Evolutionary conservation across 2,797 vertebrate genomes (phyloP), one percentile per base, ranked within the genome.

Genomic region (Hydrophis major): DNA sequence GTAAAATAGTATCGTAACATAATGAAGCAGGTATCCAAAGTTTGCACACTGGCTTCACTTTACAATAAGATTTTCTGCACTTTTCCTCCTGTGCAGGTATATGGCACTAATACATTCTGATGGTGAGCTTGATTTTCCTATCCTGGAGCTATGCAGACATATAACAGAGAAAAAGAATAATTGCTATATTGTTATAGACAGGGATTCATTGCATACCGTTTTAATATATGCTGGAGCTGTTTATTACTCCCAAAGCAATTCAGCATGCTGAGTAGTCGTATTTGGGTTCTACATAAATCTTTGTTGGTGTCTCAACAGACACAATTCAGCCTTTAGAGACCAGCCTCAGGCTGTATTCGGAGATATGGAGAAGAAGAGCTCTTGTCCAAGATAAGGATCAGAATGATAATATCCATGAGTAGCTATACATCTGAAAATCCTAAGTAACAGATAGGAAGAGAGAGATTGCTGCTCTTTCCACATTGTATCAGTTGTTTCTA

Each of bases 221-320:
- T 50, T 88, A 90, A 83, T 88, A 57, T 92, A 91, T 37, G 50
- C 86, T n/a, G 57, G 57, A 53, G n/a, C 50, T 50, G 57, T 90
- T 92, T 90, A 88, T 90, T 47, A 59, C 55, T 91, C 91, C 91
- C 78, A 90, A 61, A 74, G 78, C 88, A 92, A 90, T 88, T 78
- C 86, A 56, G 66, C 42, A 87, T 56, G 91, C 37, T 88, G 91
- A 92, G 14, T 69, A n/a, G 57, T 27, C 32, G 50, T 50, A 57
- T 61, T 74, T 89, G 91, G 50, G 32, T 32, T 92, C 47, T 7
- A n/a, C 63, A 50, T 92, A 93, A 92, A 78, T 88, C 66, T 88
- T 94, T 32, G 32, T 28, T n/a, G 86, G 28, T 69, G 57, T 28
- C 28, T 42, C 55, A 25, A 47, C 5, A n/a, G 50, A 57, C 63